Conservation (phyloP, 2,113 vertebrate genomes). For the Notarius quadriscutis region DNA sequence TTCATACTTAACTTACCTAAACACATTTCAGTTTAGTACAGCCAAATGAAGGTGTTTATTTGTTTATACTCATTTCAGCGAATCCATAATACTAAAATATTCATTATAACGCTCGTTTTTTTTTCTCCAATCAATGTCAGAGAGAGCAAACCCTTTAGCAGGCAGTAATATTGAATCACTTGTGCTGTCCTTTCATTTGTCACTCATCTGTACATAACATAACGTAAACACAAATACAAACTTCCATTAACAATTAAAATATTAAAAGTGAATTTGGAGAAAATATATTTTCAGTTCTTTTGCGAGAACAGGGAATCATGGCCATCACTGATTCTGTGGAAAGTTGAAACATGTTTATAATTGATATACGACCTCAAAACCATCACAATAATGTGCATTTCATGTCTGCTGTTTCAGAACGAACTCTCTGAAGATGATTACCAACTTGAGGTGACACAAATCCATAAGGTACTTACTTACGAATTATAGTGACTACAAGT, state of each 20-base stretch:
- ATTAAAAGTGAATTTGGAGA: not conserved
- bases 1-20: not conserved
- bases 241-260: not conserved
- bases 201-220: not conserved
- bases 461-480: slow-evolving; percentile 68
- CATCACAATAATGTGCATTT: not conserved
- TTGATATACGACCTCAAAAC: not conserved
- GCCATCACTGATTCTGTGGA: not conserved
- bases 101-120: not conserved
- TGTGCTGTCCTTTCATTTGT: not conserved
- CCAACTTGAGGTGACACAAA: slow-evolving; percentile 64
- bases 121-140: not conserved
- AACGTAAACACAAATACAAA: not conserved
- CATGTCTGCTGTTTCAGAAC: slow-evolving; percentile 54
- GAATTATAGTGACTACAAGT: not conserved
- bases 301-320: not conserved
- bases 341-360: not conserved
- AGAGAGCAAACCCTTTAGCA: not conserved
- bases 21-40: not conserved
- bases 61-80: not conserved
- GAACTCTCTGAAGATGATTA: slow-evolving; percentile 71
- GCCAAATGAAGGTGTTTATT: not conserved
- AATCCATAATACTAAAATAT: not conserved
- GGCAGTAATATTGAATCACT: not conserved
- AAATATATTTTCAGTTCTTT: not conserved